These are phyloP conservation scores for Mola mola DNA, from an alignment of 2,113 vertebrate genomes.

Conservation along the genomic window DNA sequence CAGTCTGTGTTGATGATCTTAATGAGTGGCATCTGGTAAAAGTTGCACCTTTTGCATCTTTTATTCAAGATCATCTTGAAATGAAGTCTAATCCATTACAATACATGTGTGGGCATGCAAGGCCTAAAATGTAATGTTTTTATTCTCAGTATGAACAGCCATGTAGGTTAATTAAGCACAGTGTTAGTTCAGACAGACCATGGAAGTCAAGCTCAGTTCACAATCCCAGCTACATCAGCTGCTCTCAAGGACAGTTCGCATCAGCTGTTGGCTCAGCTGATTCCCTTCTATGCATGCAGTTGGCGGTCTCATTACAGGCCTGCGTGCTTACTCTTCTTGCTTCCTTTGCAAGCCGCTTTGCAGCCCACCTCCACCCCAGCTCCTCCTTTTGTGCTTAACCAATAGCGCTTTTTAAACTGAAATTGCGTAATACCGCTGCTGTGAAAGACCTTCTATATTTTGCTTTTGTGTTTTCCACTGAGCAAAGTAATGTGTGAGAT, in stretches of 20 bases:
- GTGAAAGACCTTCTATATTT: background rate
- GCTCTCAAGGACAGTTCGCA: too few species aligned
- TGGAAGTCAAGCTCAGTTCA: background rate
- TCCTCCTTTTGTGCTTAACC: too few species aligned
- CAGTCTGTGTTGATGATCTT: background rate
- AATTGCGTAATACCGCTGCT: background rate
- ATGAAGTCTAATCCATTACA: slow-evolving; percentile 21
- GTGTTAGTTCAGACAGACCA: background rate
- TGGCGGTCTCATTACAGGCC: background rate
- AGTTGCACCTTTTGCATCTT: too few species aligned
- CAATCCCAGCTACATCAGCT: background rate
- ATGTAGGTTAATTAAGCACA: slow-evolving; percentile 33
- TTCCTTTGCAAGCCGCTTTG: background rate
- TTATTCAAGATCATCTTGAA: slow-evolving; percentile 4
- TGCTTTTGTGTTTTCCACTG: background rate
- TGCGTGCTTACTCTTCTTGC: background rate
- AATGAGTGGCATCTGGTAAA: too few species aligned
- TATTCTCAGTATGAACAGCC: slow-evolving; percentile 12
- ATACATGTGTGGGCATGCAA: slow-evolving; percentile 4
- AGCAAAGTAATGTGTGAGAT: background rate
- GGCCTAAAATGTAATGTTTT: slow-evolving; percentile 21
- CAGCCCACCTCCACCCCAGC: background rate
- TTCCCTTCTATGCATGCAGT: background rate
- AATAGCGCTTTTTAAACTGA: too few species aligned
- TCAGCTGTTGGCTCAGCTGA: background rate